Evolutionary conservation across 2,888 invertebrate species (phyloP), one percentile per base, ranked within the genome.

Genomic region (Mystacides longicornis): DNA sequence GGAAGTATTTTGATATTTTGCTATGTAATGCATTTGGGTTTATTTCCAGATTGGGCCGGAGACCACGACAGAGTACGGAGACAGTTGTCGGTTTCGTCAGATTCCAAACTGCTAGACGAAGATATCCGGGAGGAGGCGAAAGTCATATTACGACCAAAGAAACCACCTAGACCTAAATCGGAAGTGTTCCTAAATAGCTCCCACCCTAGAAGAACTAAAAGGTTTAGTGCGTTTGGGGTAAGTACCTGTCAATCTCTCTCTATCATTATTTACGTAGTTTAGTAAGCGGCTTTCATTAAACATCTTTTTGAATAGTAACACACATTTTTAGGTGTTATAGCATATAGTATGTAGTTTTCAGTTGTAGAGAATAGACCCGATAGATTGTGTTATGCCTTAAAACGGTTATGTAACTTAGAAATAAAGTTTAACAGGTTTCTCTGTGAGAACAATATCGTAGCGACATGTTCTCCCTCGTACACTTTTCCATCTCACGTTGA

Each of bases 181-280:
- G 96, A 96, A 79, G 94, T 94, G 62, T 91, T 91, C 75, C 85
- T 93, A 65, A 89, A 89, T 64, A 82, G 82, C 69, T 78, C 80
- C 68, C 83, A 84, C 72, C 81, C 83, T 64, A 85, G 92, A 74
- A 82, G 90, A 72, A 87, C 89, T 68, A 95, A 95, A 81, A 83
- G 95, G 73, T 93, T 91, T 79, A 94, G 94, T 71, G 95, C 95
- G 73, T 96, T 95, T 81, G 94, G 94, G 82, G 95, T 95, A 73
- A 83, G 87, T 80, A 27, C 27, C 11, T 27, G 27, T 27, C 7
- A 7, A 31, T 19, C 20, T 27, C n/a, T 51, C 43, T 49, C 52
- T 54, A n/a, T n/a, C n/a, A n/a, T n/a, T n/a, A n/a, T n/a, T n/a
- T n/a, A n/a, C n/a, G n/a, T n/a, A n/a, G n/a, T n/a, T n/a, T n/a